These are phyloP conservation scores for Oostethus manadensis DNA, from an alignment of 2,113 vertebrate genomes.

Conservation along the genomic window DNA sequence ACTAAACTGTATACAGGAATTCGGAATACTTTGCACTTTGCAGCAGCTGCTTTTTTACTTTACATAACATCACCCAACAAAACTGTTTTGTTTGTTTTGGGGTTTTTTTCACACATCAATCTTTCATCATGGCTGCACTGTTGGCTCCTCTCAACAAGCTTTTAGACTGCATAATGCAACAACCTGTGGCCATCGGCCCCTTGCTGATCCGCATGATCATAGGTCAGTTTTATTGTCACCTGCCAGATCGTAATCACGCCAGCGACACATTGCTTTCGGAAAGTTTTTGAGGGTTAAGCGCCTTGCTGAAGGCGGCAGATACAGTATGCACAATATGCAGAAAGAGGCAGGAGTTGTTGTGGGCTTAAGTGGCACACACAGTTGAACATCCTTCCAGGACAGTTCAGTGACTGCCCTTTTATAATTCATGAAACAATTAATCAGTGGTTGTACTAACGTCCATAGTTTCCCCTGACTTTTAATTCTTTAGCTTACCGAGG, in stretches of 20 bases:
- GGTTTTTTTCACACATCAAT: conserved; percentile 39
- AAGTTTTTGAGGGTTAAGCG: conserved; percentile 22
- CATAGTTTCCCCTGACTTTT: neutral
- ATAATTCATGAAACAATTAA: conserved; percentile 7
- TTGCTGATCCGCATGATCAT: conserved; percentile 6
- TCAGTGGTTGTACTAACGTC: neutral
- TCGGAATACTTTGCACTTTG: no score
- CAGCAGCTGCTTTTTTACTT: conserved; percentile 43
- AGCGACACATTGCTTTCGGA: conserved; percentile 25
- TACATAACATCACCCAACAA: conserved; percentile 49
- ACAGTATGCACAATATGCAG: neutral
- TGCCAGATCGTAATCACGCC: neutral
- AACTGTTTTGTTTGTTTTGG: conserved; percentile 44
- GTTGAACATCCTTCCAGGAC: neutral
- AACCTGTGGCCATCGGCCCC: conserved; percentile 5
- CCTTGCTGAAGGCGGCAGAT: conserved; percentile 14
- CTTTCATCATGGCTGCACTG: conserved; percentile 40
- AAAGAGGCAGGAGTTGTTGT: neutral
- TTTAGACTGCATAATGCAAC: conserved; percentile 65
- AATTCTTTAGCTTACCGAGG: neutral
- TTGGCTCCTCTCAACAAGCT: conserved; percentile 53
- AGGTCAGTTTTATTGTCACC: conserved; percentile 21
- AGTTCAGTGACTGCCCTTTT: neutral
- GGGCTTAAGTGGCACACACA: neutral
- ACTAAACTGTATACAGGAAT: no score